phyloP scores from a whole-genome alignment of 2,113 vertebrate genomes.

The Pseudorectes ferrugineus region DNA sequence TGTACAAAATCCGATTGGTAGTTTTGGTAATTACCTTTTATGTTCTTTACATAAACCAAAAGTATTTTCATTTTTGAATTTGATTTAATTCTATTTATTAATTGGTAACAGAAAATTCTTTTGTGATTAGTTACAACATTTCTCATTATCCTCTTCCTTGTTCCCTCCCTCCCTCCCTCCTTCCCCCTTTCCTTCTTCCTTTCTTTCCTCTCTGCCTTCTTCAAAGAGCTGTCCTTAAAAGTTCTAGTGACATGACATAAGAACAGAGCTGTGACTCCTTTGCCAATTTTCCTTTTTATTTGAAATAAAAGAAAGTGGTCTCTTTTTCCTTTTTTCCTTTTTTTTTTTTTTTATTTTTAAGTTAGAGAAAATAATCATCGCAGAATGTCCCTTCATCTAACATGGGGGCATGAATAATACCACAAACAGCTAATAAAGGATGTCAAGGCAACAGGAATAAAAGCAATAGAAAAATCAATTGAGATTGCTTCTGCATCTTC shows the following conservation, averaged over 20 bases:
- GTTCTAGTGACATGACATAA: background rate
- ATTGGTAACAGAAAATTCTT: background rate
- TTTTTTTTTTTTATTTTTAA: background rate
- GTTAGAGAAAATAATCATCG: background rate
- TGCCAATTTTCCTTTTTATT: background rate
- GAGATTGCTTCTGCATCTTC: background rate
- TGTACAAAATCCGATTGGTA: background rate
- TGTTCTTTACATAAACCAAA: background rate
- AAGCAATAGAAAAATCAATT: background rate
- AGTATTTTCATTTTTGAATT: background rate
- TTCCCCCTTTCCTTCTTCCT: background rate
- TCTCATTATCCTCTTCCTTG: background rate
- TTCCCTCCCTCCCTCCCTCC: background rate
- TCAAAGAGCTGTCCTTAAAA: background rate
- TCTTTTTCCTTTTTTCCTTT: background rate
- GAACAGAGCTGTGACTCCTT: background rate
- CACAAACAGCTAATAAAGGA: background rate
- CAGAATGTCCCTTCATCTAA: background rate
- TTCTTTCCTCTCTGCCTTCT: background rate
- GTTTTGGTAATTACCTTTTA: background rate
- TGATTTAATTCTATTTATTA: background rate
- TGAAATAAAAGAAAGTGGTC: background rate
- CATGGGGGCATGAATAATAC: background rate
- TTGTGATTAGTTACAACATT: background rate
- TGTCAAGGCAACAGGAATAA: constrained; percentile 11